A percentile compares a stretch with the other conserved stretches of the same genome.
These are phyloP conservation scores for Pelodiscus sinensis DNA, from an alignment of 2,113 vertebrate species.

Conservation along the genomic window DNA sequence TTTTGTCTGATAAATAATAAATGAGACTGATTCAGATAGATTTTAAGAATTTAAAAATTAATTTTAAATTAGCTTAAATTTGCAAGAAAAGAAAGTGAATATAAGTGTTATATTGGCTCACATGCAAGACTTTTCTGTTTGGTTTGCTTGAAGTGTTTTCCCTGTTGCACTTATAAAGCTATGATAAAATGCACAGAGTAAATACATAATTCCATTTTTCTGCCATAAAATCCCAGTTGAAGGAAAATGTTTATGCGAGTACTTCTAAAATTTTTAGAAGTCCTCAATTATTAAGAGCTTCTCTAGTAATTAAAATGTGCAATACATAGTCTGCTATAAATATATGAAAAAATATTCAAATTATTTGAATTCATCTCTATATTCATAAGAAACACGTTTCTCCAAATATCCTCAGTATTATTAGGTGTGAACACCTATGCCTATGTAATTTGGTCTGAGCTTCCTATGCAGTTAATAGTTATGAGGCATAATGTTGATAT, in stretches of 20 bases:
- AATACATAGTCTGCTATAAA: background rate
- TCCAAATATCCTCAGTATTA: background rate
- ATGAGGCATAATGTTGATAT: conserved; percentile 27
- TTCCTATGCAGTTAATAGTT: conserved; percentile 20
- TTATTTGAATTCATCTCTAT: background rate
- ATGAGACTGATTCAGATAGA: conserved; percentile 23
- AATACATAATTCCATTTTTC: conserved; percentile 19
- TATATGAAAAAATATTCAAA: background rate
- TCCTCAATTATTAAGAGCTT: conserved; percentile 28
- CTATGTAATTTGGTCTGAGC: conserved; percentile 32
- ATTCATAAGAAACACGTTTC: background rate
- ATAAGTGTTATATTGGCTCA: conserved; percentile 39
- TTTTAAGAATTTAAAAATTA: conserved; percentile 32
- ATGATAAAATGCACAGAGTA: background rate
- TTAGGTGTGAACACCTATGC: background rate
- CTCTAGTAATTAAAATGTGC: conserved; percentile 17
- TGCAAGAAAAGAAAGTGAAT: conserved; percentile 31
- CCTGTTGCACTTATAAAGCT: conserved; percentile 25
- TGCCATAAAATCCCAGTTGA: conserved; percentile 22
- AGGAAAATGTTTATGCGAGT: conserved; percentile 29
- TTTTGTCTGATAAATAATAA: too few species aligned
- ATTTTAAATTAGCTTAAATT: background rate
- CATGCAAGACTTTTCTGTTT: conserved; percentile 33
- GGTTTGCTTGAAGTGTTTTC: background rate
- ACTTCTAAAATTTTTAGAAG: conserved; percentile 22